Conservation (phyloP, 1,140 invertebrate species). For the Sinonovacula constricta region DNA sequence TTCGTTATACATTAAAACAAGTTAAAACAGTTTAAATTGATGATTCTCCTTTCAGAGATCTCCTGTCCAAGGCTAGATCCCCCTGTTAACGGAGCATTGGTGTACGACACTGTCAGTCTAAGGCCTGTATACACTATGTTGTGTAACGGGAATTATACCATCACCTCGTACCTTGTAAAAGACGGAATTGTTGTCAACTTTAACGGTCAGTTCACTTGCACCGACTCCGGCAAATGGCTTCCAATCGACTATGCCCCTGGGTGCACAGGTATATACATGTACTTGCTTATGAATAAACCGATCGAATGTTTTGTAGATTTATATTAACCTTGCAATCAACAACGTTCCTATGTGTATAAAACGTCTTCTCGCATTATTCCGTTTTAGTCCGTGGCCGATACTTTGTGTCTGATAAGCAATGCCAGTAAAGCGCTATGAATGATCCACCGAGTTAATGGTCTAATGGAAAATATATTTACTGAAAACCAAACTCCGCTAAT, state of each 20-base stretch:
- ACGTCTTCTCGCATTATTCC: no score
- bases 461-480: no score
- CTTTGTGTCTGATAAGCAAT: no score
- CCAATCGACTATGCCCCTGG: constrained; percentile 25
- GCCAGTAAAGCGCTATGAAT: no score
- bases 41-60: constrained; percentile 5
- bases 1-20: background rate
- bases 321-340: no score
- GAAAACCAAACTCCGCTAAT: no score
- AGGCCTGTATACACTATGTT: constrained; percentile 17
- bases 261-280: constrained; percentile 32
- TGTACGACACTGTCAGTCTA: background rate
- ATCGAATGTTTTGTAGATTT: no score
- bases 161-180: no score
- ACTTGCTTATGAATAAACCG: no score
- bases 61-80: constrained; percentile 14
- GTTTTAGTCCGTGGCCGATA: no score
- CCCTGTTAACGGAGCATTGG: constrained; percentile 25
- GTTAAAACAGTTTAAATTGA: background rate
- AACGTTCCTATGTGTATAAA: no score
- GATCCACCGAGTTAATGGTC: no score
- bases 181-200: background rate
- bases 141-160: constrained; percentile 22
- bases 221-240: constrained; percentile 24
- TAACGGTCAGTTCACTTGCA: constrained; percentile 15